These are phyloP conservation scores for Argyresthia albistria DNA, from an alignment of 2,888 invertebrate species.

Conservation along the genomic window DNA sequence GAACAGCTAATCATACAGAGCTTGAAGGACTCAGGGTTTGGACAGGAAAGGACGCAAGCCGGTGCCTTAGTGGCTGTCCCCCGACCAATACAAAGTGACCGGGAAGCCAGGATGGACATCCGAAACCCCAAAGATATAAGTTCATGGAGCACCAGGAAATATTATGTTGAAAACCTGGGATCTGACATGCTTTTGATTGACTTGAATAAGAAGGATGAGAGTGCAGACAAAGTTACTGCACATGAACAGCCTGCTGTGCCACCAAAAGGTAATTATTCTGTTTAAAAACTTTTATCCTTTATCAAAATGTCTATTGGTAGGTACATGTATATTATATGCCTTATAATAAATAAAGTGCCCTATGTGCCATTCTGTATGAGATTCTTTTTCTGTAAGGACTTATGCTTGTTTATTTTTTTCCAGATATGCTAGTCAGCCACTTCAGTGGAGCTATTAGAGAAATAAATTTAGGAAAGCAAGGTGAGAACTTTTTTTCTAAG, in stretches of 20 bases:
- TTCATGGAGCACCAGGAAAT: constrained; percentile 31
- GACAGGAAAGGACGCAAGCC: constrained; percentile 28
- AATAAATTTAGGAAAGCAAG: constrained; percentile 33
- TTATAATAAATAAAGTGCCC: not conserved
- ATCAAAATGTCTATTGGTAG: not conserved
- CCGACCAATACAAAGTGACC: constrained; percentile 20
- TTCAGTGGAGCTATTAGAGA: constrained; percentile 50
- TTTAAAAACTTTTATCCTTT: not conserved
- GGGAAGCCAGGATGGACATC: constrained; percentile 33
- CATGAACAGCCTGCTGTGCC: constrained; percentile 18
- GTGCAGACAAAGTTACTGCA: constrained; percentile 24
- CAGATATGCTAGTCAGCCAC: constrained; percentile 51
- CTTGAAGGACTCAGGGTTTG: constrained; percentile 21
- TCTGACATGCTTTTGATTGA: constrained; percentile 54
- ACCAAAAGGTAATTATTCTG: constrained; percentile 1
- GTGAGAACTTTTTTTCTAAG: constrained; percentile 25
- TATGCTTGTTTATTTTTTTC: constrained; percentile 14
- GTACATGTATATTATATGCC: too few relatives aligned
- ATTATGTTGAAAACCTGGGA: constrained; percentile 51
- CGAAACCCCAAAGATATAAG: constrained; percentile 13
- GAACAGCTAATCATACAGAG: constrained; percentile 44
- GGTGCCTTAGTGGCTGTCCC: constrained; percentile 34
- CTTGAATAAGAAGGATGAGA: constrained; percentile 38
- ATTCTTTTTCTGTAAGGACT: too few relatives aligned
- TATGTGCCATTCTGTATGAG: too few relatives aligned